Percentiles rank a stretch among this genome's conserved stretches.
phyloP scores from a whole-genome alignment of 2,888 invertebrate genomes.

The Bimastos eiseni region DNA sequence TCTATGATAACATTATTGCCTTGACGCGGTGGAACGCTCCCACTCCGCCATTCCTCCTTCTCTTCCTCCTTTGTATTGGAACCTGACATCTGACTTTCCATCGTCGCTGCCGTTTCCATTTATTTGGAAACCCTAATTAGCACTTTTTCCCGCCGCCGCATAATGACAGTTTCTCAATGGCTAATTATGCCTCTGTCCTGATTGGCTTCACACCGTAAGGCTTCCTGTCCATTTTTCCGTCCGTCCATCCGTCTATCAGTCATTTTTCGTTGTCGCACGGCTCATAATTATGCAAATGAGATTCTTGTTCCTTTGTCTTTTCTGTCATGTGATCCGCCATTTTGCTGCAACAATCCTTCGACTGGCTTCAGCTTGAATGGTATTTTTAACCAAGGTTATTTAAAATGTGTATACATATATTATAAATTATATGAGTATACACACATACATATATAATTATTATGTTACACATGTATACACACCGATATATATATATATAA shows the following conservation, averaged over 20 bases:
- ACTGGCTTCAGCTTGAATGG: neutral
- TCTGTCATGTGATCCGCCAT: conserved; percentile 6
- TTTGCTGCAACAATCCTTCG: neutral
- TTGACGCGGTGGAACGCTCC: neutral
- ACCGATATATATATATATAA: too few species aligned
- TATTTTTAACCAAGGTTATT: neutral
- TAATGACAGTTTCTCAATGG: conserved; percentile 13
- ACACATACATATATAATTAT: too few species aligned
- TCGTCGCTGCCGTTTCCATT: neutral
- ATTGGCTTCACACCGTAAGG: neutral
- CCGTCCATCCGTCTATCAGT: neutral
- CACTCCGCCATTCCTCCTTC: too few species aligned
- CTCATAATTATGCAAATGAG: conserved; percentile 2
- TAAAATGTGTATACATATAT: too few species aligned
- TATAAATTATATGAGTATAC: neutral
- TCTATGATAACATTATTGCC: conserved; percentile 13
- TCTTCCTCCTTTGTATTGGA: neutral
- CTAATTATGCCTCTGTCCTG: neutral
- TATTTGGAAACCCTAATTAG: conserved; percentile 13
- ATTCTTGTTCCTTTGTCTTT: neutral
- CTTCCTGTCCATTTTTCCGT: neutral
- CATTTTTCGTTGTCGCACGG: neutral
- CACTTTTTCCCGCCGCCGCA: neutral
- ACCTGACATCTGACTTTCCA: neutral
- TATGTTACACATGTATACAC: too few species aligned